Evolutionary conservation across 53 echinoderm and acorn worm genomes (phyloP).

Genomic region (Patiria pectinifera): DNA sequence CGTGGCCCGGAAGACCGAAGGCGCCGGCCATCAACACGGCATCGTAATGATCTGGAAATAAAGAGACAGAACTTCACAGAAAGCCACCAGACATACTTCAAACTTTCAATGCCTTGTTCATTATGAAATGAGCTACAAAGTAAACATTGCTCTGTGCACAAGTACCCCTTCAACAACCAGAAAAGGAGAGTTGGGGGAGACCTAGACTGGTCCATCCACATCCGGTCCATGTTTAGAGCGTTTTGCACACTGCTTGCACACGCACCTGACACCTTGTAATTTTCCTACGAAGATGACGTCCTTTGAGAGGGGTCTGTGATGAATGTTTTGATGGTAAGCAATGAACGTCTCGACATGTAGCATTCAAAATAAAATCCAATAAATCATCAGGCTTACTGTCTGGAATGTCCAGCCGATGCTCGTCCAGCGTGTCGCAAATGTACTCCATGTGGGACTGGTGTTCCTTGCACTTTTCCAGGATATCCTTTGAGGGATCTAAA

Average conservation of each 20-base stretch:
- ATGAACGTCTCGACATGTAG: background rate
- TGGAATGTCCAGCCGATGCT: slow-evolving; percentile 17
- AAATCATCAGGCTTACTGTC: background rate
- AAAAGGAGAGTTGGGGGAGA: too few relatives aligned
- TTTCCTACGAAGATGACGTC: too few relatives aligned
- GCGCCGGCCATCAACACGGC: background rate
- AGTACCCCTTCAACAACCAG: too few relatives aligned
- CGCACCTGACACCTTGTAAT: too few relatives aligned
- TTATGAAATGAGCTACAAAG: too few relatives aligned
- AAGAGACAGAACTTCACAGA: background rate
- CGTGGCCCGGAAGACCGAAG: background rate
- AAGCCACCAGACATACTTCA: too few relatives aligned
- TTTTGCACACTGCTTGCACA: too few relatives aligned
- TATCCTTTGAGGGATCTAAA: slow-evolving; percentile 12
- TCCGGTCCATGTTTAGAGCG: too few relatives aligned
- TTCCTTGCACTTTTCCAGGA: slow-evolving; percentile 11
- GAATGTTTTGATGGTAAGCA: background rate
- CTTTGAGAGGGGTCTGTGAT: too few relatives aligned
- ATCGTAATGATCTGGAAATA: background rate
- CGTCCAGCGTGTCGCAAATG: slow-evolving; percentile 14
- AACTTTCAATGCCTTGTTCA: too few relatives aligned
- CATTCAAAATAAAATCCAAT: background rate
- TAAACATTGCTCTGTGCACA: too few relatives aligned
- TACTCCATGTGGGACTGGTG: slow-evolving; percentile 20
- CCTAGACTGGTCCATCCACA: too few relatives aligned